Conservation (phyloP, 2,113 vertebrate genomes). For the Corythaixoides concolor region DNA sequence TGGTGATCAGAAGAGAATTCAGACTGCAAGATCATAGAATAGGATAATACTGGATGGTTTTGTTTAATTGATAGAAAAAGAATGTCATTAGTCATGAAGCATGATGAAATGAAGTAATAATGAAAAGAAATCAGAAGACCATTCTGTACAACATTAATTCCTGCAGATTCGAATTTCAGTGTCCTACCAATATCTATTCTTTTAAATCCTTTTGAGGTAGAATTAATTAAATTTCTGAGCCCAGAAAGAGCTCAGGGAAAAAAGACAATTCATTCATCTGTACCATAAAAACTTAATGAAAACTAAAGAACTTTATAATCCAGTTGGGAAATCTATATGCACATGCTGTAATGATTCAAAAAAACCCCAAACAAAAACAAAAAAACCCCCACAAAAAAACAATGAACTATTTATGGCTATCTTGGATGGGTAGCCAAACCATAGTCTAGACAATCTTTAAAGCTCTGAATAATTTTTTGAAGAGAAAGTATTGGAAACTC, state of each 20-base stretch:
- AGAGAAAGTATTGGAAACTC: not conserved
- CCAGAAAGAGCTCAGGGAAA: not conserved
- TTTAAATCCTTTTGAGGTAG: not conserved
- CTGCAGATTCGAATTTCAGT: not conserved
- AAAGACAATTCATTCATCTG: not conserved
- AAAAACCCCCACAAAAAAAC: rapidly evolving
- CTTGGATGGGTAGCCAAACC: not conserved
- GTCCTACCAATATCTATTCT: not conserved
- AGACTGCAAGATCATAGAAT: not conserved
- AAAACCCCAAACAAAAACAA: not conserved
- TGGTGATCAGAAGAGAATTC: not conserved
- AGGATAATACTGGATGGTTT: not conserved
- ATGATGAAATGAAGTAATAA: not conserved
- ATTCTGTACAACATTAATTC: not conserved
- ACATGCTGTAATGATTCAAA: not conserved
- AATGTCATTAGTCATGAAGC: not conserved
- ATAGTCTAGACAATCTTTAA: not conserved
- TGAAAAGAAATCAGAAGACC: not conserved
- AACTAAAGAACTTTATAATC: not conserved
- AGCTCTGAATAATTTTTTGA: not conserved
- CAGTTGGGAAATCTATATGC: not conserved
- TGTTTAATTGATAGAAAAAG: not conserved
- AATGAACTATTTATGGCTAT: not conserved
- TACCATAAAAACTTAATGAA: not conserved
- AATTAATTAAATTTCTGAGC: not conserved